A percentile compares a stretch with the other conserved stretches of the same genome.
Conservation (phyloP, 2,797 vertebrate genomes). For the Sarcophilus harrisii region DNA sequence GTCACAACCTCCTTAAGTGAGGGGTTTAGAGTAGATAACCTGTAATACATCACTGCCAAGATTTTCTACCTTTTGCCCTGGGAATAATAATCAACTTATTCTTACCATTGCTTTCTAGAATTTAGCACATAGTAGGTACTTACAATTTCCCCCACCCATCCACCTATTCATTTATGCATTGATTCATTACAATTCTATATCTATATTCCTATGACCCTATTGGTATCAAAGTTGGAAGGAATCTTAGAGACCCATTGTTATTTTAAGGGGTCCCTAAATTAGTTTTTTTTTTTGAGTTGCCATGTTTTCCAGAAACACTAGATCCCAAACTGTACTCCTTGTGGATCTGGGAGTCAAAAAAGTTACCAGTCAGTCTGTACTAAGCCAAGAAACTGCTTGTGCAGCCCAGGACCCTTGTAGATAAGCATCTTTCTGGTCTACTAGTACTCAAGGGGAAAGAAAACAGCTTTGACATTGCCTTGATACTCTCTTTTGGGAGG, state of each 20-base stretch:
- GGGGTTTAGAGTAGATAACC: neutral
- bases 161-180: neutral
- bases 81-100: neutral
- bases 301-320: neutral
- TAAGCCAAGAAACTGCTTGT: neutral
- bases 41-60: neutral
- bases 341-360: neutral
- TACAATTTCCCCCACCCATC: neutral
- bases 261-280: neutral
- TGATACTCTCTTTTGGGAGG: neutral
- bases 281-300: neutral
- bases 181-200: neutral
- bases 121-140: neutral
- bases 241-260: neutral
- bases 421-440: neutral
- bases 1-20: neutral
- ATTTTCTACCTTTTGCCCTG: neutral
- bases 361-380: neutral
- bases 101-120: neutral
- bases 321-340: neutral
- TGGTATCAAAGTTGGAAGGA: neutral
- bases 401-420: neutral
- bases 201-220: neutral
- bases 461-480: neutral
- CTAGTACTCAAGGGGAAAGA: neutral